Conservation (phyloP, 2,113 vertebrate species). For the Gadus macrocephalus region DNA sequence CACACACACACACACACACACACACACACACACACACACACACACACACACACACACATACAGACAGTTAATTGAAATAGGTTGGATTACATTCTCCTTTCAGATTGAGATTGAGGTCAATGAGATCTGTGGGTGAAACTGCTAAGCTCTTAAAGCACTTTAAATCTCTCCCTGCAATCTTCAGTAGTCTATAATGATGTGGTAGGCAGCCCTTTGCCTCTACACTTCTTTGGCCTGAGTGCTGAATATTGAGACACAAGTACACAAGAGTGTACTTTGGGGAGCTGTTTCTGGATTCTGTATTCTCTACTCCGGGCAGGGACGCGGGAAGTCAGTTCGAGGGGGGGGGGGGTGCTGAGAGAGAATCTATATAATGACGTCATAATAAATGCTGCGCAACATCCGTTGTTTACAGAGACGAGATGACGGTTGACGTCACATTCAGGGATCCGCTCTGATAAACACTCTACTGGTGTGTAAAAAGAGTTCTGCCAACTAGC, state of each 20-base stretch:
- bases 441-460: too few species aligned
- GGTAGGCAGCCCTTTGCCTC: background rate
- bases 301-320: too few species aligned
- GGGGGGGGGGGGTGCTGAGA: too few species aligned
- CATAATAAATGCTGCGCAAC: too few species aligned
- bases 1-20: background rate
- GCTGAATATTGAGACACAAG: too few species aligned
- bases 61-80: conserved; percentile 41
- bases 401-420: too few species aligned
- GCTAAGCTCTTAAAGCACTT: conserved; percentile 68
- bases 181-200: conserved; percentile 1
- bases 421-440: too few species aligned
- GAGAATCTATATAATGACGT: too few species aligned
- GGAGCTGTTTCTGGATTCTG: background rate
- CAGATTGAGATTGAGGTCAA: conserved; percentile 73
- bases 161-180: conserved; percentile 50
- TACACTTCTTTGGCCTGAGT: background rate
- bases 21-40: background rate
- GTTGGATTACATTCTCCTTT: conserved; percentile 64
- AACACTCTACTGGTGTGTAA: too few species aligned
- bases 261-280: too few species aligned
- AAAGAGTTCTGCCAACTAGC: too few species aligned
- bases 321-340: too few species aligned
- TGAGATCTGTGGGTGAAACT: conserved; percentile 66
- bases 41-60: background rate